Conservation (phyloP, 2,888 invertebrate species). For the Rambutsinella grinnellia region DNA sequence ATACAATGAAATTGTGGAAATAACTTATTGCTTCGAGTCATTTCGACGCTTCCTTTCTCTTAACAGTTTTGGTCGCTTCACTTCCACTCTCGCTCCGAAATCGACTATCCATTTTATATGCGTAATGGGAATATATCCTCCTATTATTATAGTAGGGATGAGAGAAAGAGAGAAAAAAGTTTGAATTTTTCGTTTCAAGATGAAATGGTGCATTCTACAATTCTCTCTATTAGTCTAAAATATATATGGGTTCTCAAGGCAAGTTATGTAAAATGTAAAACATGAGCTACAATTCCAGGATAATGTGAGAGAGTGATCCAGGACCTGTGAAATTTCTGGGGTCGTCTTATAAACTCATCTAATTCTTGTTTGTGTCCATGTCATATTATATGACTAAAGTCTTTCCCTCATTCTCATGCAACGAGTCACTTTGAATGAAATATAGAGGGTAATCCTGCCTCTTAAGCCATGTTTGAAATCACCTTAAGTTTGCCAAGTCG, state of each 20-base stretch:
- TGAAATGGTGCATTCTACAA: not conserved
- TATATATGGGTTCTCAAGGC: too few species aligned
- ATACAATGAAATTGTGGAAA: constrained; percentile 43
- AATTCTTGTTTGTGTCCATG: not conserved
- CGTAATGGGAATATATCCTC: not conserved
- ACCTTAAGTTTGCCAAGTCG: not conserved
- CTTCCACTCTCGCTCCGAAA: not conserved
- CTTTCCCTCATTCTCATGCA: not conserved
- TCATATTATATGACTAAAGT: not conserved
- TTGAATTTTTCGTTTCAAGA: not conserved
- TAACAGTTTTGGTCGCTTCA: not conserved
- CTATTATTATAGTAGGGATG: not conserved
- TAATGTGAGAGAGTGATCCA: too few species aligned
- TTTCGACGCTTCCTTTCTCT: not conserved
- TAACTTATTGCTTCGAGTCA: not conserved
- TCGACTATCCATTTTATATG: not conserved
- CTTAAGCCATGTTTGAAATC: not conserved
- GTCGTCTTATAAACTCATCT: not conserved
- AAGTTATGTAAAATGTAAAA: too few species aligned
- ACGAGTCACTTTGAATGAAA: not conserved
- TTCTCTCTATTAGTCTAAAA: too few species aligned
- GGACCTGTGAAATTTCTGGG: too few species aligned
- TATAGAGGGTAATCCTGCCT: not conserved
- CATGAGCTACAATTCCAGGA: too few species aligned
- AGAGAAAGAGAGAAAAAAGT: not conserved